Evolutionary conservation across 2,797 vertebrate species (phyloP), one percentile per base, ranked within the genome.

Genomic region (Cyprinodon diabolis): DNA sequence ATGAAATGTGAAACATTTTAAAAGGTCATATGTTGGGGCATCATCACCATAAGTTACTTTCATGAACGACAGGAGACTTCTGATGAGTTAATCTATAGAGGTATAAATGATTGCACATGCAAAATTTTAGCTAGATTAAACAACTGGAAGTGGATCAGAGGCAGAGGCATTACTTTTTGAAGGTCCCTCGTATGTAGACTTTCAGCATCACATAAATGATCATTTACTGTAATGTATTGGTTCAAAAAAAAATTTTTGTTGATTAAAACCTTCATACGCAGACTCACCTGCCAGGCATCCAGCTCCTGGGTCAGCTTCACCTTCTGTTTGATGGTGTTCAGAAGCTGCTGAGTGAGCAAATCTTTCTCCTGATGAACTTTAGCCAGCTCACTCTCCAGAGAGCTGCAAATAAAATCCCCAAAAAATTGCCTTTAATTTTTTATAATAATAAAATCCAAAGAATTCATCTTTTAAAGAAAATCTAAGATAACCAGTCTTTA

Each of bases 301-400:
- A 96, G 92, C 80, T 96, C 95, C 71, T 96, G 93, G 45, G 94
- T 94, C 78, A 96, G 85, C 11, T 51, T 87, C 90, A 95, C 95
- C 88, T 96, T 96, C 76, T 96, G 95, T 86, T 91, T 81, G 86
- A 96, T 95, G 56, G 95, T 95, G 86, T 95, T 95, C 69, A 95
- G 88, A 66, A 96, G 95, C 89, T 96, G 95, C 77, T 95, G 93
- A 67, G 91, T 95, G 12, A 96, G 91, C 0, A 91, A 85, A n/a
- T 96, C 95, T 71, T 94, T 94, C 81, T 95, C 95, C 69, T 93
- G 90, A 0, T 65, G 79, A 35, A 91, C 87, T 1, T 37, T 77
- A 21, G 71, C 49, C 58, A 95, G 19, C 66, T 95, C 93, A 8
- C 78, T 89, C 84, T 95, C 94, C 67, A 96, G 81, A 30, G 52